These are phyloP conservation scores for Chiridota heheva DNA, from an alignment of 35 echinoderm and acorn worm species.

Conservation along the genomic window DNA sequence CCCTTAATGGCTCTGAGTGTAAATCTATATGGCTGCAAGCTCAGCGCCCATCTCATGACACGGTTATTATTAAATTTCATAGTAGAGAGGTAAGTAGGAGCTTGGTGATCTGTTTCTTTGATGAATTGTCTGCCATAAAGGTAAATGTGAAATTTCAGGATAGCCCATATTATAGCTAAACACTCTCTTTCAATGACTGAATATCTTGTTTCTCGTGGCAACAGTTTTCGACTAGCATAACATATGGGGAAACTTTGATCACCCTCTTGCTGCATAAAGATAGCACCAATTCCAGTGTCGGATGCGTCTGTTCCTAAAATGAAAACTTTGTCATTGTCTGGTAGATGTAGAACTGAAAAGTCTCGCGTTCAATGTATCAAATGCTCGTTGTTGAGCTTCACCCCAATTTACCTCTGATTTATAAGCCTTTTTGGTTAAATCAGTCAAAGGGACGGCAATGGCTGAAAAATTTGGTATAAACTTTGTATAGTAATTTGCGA, in stretches of 20 bases:
- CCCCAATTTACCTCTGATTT: neutral
- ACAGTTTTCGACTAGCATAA: slow-evolving; percentile 25
- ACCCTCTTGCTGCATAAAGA: slow-evolving; percentile 24
- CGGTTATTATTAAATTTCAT: slow-evolving; percentile 45
- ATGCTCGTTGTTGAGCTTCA: slow-evolving; percentile 10
- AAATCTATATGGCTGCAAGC: slow-evolving; percentile 38
- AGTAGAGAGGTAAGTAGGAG: neutral
- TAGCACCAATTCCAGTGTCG: slow-evolving; percentile 13
- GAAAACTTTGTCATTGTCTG: too few species aligned
- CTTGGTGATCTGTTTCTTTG: slow-evolving; percentile 34
- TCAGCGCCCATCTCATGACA: slow-evolving; percentile 55
- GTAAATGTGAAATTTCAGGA: slow-evolving; percentile 31
- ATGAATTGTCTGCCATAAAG: slow-evolving; percentile 50
- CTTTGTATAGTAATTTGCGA: slow-evolving; percentile 13
- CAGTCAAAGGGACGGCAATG: slow-evolving; percentile 35
- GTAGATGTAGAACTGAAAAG: slow-evolving; percentile 41
- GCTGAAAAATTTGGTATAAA: slow-evolving; percentile 51
- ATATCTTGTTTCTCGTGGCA: neutral
- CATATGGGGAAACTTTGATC: neutral
- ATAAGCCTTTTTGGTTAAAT: slow-evolving; percentile 18
- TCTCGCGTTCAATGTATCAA: slow-evolving; percentile 20
- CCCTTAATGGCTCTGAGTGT: slow-evolving; percentile 39
- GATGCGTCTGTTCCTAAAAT: slow-evolving; percentile 46
- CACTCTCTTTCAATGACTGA: slow-evolving; percentile 31
- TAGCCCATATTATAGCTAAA: slow-evolving; percentile 39